Evolutionary conservation across 2,797 vertebrate genomes (phyloP), one percentile per base, ranked within the genome.

Genomic region (Epinephelus coioides): DNA sequence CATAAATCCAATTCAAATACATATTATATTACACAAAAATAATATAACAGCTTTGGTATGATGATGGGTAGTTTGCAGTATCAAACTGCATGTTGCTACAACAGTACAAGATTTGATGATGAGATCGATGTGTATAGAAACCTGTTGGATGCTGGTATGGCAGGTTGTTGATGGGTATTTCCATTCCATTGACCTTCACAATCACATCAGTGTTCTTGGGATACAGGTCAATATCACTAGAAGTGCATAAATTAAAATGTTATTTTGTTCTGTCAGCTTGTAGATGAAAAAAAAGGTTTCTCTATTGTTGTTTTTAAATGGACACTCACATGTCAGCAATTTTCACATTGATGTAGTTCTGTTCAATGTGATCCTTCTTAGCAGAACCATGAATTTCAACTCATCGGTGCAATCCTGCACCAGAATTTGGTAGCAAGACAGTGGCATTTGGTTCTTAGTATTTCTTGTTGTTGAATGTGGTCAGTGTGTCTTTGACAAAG

Each of bases 371-470:
- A 56, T 90, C 93, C 64, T 93, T 95, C 91, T 93, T 97, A 94
- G 78, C 69, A 94, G 90, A 85, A 97, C 93, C 65, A 97, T 89
- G 77, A 97, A 97, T 81, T 96, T 97, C 74, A 95, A 79, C 79
- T 96, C 94, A 4, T 91, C 18, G 0, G 95, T 96, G 74, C 95
- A 96, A 69, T 97, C 97, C 78, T 96, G 96, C 6, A 92, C 94
- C 85, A 97, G 69, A 73, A 97, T 73, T 47, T 97, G 95, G 90
- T 95, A 93, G 87, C 95, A 97, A 47, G 91, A 94, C 75, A 65
- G 63, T 12, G 95, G 94, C 92, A 96, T 94, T 75, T 92, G 67
- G 27, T 93, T 95, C 47, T 83, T 89, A 89, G n/a, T 91, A 96
- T 74, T 6, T 82, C 51, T 85, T 87, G 17, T 92, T 91, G 65